A percentile compares a stretch with the other conserved stretches of the same genome.
phyloP scores from a whole-genome alignment of 2,797 vertebrate genomes.

The Enteromius unitaeniatus region DNA sequence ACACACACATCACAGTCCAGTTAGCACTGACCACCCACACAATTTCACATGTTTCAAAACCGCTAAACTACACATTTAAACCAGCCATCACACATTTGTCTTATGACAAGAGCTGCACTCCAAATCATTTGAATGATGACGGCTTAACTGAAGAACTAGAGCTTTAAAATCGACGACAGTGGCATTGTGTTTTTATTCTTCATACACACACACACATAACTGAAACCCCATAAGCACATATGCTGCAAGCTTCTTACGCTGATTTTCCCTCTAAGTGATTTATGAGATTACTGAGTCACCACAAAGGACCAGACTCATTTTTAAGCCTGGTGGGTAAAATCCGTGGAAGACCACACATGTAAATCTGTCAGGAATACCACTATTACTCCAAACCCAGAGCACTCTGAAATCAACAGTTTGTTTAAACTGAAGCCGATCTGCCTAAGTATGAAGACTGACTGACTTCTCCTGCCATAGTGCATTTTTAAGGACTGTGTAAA shows the following conservation, averaged over 20 bases:
- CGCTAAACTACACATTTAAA: constrained; percentile 26
- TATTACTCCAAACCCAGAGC: not conserved
- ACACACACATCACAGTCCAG: constrained; percentile 59
- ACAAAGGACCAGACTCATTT: constrained; percentile 49
- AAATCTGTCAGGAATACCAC: constrained; percentile 41
- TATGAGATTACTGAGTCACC: constrained; percentile 66
- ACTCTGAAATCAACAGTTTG: constrained; percentile 2
- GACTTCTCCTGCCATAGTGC: not conserved
- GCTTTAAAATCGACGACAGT: constrained; percentile 2
- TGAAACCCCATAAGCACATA: constrained; percentile 28
- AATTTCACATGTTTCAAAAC: constrained; percentile 48
- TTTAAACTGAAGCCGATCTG: not conserved
- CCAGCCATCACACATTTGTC: constrained; percentile 3
- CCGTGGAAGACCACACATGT: constrained; percentile 26
- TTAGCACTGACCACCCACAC: constrained; percentile 51
- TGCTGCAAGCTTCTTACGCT: constrained; percentile 66
- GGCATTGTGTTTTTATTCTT: constrained; percentile 6
- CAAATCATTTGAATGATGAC: not conserved
- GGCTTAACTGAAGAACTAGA: not conserved
- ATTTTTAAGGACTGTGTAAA: constrained; percentile 22
- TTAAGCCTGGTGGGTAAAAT: constrained; percentile 18
- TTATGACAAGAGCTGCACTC: not conserved
- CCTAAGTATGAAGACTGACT: constrained; percentile 9
- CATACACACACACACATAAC: not conserved
- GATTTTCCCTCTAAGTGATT: constrained; percentile 65